A percentile compares a stretch with the other conserved stretches of the same genome.
Evolutionary conservation across 2,888 invertebrate genomes (phyloP).

Genomic region (Napeogenes sylphis): DNA sequence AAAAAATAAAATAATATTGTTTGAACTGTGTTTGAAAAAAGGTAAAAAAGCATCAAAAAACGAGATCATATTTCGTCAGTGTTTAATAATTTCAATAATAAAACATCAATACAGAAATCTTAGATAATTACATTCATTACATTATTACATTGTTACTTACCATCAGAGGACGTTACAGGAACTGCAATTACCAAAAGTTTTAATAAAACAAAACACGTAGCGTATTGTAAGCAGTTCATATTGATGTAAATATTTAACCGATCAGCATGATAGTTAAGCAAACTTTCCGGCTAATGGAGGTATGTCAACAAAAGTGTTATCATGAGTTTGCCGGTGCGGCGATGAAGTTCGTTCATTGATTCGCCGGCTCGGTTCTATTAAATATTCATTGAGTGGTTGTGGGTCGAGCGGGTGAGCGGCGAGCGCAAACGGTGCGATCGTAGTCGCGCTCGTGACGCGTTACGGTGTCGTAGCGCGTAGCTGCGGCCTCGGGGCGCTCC

Average conservation of each 20-base stretch:
- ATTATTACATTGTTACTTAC: conserved; percentile 46
- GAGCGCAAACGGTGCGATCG: conserved; percentile 24
- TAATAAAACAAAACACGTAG: conserved; percentile 50
- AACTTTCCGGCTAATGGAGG: conserved; percentile 56
- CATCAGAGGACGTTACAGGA: conserved; percentile 58
- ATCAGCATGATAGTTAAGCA: conserved; percentile 55
- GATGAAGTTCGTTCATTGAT: conserved; percentile 62
- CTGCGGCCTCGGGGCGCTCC: conserved; percentile 51
- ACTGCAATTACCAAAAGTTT: conserved; percentile 53
- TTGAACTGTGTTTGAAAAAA: too few species aligned
- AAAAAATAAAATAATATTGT: too few species aligned
- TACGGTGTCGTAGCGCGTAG: conserved; percentile 44
- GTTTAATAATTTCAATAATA: too few species aligned
- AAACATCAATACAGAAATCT: too few species aligned
- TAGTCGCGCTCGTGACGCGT: conserved; percentile 37
- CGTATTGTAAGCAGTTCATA: conserved; percentile 58
- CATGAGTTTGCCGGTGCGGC: conserved; percentile 52
- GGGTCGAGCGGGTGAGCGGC: conserved; percentile 48
- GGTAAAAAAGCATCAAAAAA: background rate
- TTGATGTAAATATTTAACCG: conserved; percentile 58
- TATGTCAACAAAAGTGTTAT: conserved; percentile 54
- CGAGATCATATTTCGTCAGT: too few species aligned
- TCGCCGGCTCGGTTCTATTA: conserved; percentile 58
- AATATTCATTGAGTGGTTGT: conserved; percentile 61
- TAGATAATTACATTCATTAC: too few species aligned